Evolutionary conservation across 2,888 invertebrate genomes (phyloP).

Genomic region (Chrysopilus asiliformis): DNA sequence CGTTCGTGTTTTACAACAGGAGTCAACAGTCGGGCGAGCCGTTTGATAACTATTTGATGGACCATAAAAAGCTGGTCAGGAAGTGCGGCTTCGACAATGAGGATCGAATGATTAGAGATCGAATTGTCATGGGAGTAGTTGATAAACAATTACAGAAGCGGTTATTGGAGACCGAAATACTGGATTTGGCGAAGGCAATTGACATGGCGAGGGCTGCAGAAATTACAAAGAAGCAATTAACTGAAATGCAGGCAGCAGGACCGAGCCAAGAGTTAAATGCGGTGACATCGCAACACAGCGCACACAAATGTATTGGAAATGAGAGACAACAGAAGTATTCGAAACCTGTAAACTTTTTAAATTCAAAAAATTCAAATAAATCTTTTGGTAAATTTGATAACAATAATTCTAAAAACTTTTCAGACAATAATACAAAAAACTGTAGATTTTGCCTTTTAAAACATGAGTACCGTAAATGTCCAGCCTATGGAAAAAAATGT

Average conservation of each 20-base stretch:
- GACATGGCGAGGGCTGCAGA: background rate
- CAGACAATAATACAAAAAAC: no score
- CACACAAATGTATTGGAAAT: background rate
- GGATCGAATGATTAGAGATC: conserved; percentile 5
- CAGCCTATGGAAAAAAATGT: no score
- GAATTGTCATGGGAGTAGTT: conserved; percentile 6
- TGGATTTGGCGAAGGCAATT: conserved; percentile 2
- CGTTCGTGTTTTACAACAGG: conserved; percentile 4
- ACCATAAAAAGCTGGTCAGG: conserved; percentile 6
- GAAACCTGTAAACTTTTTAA: conserved; percentile 1
- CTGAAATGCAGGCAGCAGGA: background rate
- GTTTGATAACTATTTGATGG: conserved; percentile 7
- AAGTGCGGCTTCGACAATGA: conserved; percentile 3
- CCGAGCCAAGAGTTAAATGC: background rate
- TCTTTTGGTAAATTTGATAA: no score
- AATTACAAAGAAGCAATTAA: background rate
- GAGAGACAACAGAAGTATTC: background rate
- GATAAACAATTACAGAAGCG: conserved; percentile 4
- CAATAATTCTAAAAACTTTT: no score
- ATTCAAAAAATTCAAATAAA: no score
- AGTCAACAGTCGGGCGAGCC: conserved; percentile 4
- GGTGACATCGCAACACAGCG: background rate
- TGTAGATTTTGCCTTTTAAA: no score
- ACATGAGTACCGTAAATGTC: no score
- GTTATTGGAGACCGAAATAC: conserved; percentile 1